Conservation (phyloP, 2,797 vertebrate species). For the Pristis pectinata region DNA sequence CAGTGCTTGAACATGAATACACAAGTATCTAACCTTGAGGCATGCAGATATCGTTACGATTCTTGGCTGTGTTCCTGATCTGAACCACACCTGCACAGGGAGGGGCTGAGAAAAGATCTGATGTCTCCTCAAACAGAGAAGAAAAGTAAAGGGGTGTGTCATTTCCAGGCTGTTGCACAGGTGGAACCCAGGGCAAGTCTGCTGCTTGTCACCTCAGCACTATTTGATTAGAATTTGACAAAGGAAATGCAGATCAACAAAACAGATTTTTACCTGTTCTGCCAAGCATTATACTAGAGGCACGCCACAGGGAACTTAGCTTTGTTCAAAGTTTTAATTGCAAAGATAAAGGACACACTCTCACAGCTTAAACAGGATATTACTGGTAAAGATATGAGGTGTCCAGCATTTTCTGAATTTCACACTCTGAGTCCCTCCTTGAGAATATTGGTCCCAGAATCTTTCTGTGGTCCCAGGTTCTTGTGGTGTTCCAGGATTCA, state of each 20-base stretch:
- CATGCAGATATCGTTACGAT: not conserved
- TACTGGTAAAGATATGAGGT: too few relatives aligned
- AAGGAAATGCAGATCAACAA: not conserved
- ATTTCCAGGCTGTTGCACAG: not conserved
- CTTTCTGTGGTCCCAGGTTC: too few relatives aligned
- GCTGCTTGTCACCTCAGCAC: not conserved
- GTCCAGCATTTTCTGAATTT: too few relatives aligned
- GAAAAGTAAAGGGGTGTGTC: not conserved
- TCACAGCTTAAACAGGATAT: too few relatives aligned
- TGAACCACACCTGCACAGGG: not conserved
- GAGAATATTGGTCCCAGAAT: too few relatives aligned
- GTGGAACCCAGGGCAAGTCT: not conserved
- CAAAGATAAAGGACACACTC: too few relatives aligned
- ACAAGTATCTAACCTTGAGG: too few relatives aligned
- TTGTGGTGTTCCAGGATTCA: too few relatives aligned
- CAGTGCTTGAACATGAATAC: not conserved
- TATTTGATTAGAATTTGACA: not conserved
- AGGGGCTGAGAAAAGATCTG: conserved; percentile 23
- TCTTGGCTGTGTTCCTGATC: not conserved
- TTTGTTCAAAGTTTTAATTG: too few relatives aligned
- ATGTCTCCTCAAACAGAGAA: not conserved
- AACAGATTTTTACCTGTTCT: not conserved
- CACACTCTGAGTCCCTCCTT: too few relatives aligned
- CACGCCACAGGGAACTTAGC: too few relatives aligned
- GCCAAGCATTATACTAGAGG: too few relatives aligned